A percentile compares a stretch with the other conserved stretches of the same genome.
phyloP scores from a whole-genome alignment of 1,140 invertebrate species.

The Pygmarrhopalites habei region DNA sequence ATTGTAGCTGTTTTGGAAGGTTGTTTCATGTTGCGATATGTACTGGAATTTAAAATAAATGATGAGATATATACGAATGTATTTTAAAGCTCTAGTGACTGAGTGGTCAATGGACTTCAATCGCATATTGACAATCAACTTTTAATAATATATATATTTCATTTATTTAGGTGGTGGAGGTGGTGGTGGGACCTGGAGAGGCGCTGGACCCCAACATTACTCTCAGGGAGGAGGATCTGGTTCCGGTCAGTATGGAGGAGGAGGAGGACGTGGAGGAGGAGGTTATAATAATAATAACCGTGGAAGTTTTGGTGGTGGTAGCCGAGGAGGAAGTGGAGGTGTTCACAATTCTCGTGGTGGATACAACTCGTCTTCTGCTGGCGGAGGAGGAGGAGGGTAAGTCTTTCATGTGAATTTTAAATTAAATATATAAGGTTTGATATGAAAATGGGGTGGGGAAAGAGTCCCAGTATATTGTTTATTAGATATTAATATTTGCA shows the following conservation, averaged over 20 bases:
- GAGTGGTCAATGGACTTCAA: no score
- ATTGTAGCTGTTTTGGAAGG: no score
- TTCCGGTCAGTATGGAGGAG: background rate
- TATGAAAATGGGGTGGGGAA: no score
- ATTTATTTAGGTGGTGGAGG: constrained; percentile 3
- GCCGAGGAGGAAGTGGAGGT: background rate
- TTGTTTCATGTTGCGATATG: no score
- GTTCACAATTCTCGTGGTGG: background rate
- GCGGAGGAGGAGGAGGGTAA: constrained; percentile 11
- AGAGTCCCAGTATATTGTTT: no score
- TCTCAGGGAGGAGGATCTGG: background rate
- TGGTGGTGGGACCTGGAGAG: background rate
- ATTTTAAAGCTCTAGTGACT: no score
- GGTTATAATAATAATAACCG: background rate
- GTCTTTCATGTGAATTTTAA: no score
- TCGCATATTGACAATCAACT: background rate
- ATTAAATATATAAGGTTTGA: no score
- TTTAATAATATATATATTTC: background rate
- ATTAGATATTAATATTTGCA: no score
- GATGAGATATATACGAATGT: no score
- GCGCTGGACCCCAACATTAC: background rate
- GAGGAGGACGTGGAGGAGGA: constrained; percentile 9
- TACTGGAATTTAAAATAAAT: no score
- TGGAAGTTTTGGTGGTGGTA: background rate
- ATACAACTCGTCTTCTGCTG: background rate